Base-by-base conservation (phyloP, 2,888 invertebrate genomes). In the Trichacis sp. region DNA sequence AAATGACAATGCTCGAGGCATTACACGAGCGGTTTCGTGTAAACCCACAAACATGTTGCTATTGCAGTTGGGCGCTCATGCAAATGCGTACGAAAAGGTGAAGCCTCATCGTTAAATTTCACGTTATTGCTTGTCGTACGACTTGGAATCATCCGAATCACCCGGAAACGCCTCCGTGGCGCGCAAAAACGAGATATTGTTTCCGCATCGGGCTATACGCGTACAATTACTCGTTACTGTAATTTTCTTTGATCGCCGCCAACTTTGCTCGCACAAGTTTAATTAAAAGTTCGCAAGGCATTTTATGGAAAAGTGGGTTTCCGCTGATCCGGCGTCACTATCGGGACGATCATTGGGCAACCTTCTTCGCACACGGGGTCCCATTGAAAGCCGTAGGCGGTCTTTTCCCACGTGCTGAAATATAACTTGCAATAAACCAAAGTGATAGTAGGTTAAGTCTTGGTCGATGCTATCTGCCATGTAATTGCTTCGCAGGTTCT, bases 361-460 rank as follows among this genome's bases (percentile, higher is more conserved):
- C 80, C 77, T 77, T 77, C 75, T 80, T 80, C 80, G 77, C 78
- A 76, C 77, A 76, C 64, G 69, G 66, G 73, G 71, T 53, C 72
- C 73, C 76, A 78, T 79, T 79, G 72, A 78, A 76, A 79, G 73
- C 72, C 63, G 65, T 70, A 73, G 74, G 70, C 69, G 71, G 69
- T 64, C 69, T 60, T 69, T 82, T 82, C 81, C 77, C 83, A 82
- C 81, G 83, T 79, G 77, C 78, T 79, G 77, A 78, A 82, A 80
- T 75, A 75, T 79, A 81, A 79, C 77, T 79, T 73, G 80, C 77
- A 82, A 80, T 82, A 79, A 78, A 78, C 77, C 75, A 75, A 78
- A 80, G 81, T 78, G 79, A 82, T 82, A 82, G 81, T 81, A 81
- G 80, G 81, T 80, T 79, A 81, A 81, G 72, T 82, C 78, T 74